Percentiles rank a stretch among this genome's conserved stretches.
Conservation (phyloP, 2,888 invertebrate genomes). For the Alviniconcha strummeri region DNA sequence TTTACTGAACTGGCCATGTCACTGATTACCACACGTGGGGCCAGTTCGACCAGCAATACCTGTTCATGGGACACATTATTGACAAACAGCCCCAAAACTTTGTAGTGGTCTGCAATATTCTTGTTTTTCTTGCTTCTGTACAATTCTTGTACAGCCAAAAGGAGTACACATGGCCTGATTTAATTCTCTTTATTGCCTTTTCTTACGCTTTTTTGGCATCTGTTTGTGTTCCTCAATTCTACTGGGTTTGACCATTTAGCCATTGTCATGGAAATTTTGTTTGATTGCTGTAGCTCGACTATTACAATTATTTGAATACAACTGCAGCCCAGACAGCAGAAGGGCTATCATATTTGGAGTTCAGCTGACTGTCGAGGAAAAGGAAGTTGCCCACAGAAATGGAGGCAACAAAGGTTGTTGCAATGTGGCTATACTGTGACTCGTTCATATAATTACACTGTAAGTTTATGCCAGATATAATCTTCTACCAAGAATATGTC, state of each 20-base stretch:
- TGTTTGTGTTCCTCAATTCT: neutral
- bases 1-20: neutral
- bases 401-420: no score
- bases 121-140: no score
- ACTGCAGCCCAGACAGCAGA: neutral
- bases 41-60: neutral
- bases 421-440: no score
- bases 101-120: no score
- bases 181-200: neutral
- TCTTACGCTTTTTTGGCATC: neutral
- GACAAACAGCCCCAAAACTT: neutral
- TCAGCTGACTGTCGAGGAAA: neutral
- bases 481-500: no score
- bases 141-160: no score
- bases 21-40: neutral
- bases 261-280: neutral
- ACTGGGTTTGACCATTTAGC: neutral
- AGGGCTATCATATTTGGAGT: neutral
- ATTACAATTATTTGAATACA: neutral
- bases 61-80: neutral
- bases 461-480: no score
- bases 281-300: no score
- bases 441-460: no score
- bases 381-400: neutral
- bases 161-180: neutral